Percentiles rank a stretch among this genome's conserved stretches.
Conservation (phyloP, 1,140 invertebrate genomes). For the Diorhabda carinulata region DNA sequence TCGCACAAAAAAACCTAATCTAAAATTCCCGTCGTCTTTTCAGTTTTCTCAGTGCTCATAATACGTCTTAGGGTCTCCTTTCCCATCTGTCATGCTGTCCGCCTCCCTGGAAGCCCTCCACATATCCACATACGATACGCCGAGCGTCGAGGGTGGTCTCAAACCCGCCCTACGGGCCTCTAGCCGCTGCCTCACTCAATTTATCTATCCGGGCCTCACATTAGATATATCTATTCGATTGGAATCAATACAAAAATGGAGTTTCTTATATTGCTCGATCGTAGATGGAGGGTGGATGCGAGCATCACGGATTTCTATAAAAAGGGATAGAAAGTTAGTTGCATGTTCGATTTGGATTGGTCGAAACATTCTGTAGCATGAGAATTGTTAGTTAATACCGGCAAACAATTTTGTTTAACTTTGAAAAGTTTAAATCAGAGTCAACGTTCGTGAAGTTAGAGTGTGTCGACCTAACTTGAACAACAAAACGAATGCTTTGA, state of each 20-base stretch:
- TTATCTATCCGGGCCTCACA: constrained; percentile 28
- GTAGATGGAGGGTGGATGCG: background rate
- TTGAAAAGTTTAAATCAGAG: constrained; percentile 2
- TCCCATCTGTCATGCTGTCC: constrained; percentile 37
- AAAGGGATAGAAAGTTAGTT: background rate
- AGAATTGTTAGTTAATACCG: constrained; percentile 2
- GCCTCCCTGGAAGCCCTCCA: constrained; percentile 27
- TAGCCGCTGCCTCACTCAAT: constrained; percentile 14
- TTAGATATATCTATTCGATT: constrained; percentile 34
- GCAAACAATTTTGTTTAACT: background rate
- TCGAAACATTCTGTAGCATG: background rate
- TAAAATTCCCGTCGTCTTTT: constrained; percentile 12
- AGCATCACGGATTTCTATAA: background rate
- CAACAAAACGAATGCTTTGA: background rate
- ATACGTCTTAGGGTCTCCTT: constrained; percentile 13
- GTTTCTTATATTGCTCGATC: constrained; percentile 10
- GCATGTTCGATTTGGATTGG: background rate
- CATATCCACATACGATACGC: constrained; percentile 42
- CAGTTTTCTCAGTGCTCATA: constrained; percentile 11
- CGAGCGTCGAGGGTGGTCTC: constrained; percentile 29
- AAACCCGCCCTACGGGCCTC: constrained; percentile 23
- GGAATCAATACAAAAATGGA: constrained; percentile 38
- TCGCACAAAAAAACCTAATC: constrained; percentile 13
- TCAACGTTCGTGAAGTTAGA: background rate
- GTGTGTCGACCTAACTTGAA: background rate